Evolutionary conservation across 1,140 invertebrate species (phyloP), one percentile per base, ranked within the genome.

Genomic region (Nixonia krombeini): DNA sequence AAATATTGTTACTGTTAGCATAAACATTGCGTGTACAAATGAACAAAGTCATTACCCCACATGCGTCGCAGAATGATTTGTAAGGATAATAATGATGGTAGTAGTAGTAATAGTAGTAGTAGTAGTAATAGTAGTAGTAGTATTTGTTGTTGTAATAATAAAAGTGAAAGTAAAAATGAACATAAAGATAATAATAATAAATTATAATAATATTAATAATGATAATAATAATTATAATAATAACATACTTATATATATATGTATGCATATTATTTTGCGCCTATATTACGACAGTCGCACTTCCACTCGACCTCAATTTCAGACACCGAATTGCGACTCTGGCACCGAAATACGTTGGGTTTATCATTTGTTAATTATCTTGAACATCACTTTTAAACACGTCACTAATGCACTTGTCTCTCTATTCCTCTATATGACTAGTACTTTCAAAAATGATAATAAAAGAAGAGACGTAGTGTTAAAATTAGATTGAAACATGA

Each of bases 21-120:
- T 70, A 52, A 70, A 72, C 57, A 70, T 73, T 65, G 52, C 50
- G 45, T 70, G 59, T 68, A 64, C 55, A 69, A 72, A 69, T 61
- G 57, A 72, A 72, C 62, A 56, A n/a, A 61, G 61, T 68, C 56
- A 57, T 66, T 50, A 59, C 55, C 63, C 49, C 42, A 59, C 55
- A 49, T 71, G 58, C 55, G 49, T 68, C 52, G 61, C 64, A 59
- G 61, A 68, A 65, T 57, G 63, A 69, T 70, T 64, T 50, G 41
- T 66, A 58, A 55, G 10, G 56, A 55, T 65, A 18, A 28, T 13
- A 28, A 45, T 38, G 35, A 18, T 18, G 38, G 38, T 50, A 49
- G 26, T 33, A 26, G 15, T 10, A 12, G 21, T 35, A 31, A 33
- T 45, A 29, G 17, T 29, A 31, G n/a, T n/a, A 2, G 4, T 45